Conservation (phyloP, 2,888 invertebrate genomes). For the Rotaria socialis region DNA sequence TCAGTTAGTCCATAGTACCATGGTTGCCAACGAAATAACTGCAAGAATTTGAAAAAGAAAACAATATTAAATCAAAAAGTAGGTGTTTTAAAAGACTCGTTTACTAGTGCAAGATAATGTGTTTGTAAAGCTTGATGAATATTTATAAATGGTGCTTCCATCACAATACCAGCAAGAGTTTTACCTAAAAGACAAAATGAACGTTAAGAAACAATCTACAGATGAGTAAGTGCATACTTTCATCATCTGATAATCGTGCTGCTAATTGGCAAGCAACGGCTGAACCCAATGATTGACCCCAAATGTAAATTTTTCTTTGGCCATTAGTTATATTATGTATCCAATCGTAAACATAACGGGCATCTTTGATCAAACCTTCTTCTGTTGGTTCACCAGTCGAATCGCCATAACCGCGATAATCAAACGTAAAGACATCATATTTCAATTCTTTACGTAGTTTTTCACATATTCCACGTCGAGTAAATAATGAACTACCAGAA, state of each 20-base stretch:
- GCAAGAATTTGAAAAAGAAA: not conserved
- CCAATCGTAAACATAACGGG: constrained; percentile 39
- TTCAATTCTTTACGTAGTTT: constrained; percentile 37
- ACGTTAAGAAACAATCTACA: not conserved
- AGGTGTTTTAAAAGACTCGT: not conserved
- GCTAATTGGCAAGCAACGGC: constrained; percentile 30
- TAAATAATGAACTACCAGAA: not conserved
- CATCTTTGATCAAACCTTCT: constrained; percentile 40
- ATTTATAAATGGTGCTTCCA: constrained; percentile 45
- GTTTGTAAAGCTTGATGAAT: constrained; percentile 43
- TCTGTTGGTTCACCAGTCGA: constrained; percentile 44
- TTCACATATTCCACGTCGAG: constrained; percentile 33
- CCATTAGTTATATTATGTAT: constrained; percentile 30
- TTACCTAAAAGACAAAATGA: constrained; percentile 38
- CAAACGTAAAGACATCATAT: constrained; percentile 42
- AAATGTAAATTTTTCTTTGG: constrained; percentile 31
- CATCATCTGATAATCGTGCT: not conserved
- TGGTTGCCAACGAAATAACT: constrained; percentile 24
- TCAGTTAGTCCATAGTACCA: not conserved
- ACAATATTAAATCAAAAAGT: not conserved
- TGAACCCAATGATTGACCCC: constrained; percentile 44
- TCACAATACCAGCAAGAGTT: constrained; percentile 39
- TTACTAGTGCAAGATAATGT: not conserved
- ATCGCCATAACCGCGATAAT: constrained; percentile 46
- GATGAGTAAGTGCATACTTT: not conserved